phyloP scores from a whole-genome alignment of 2,888 invertebrate species.

The Mellilla xanthometata region DNA sequence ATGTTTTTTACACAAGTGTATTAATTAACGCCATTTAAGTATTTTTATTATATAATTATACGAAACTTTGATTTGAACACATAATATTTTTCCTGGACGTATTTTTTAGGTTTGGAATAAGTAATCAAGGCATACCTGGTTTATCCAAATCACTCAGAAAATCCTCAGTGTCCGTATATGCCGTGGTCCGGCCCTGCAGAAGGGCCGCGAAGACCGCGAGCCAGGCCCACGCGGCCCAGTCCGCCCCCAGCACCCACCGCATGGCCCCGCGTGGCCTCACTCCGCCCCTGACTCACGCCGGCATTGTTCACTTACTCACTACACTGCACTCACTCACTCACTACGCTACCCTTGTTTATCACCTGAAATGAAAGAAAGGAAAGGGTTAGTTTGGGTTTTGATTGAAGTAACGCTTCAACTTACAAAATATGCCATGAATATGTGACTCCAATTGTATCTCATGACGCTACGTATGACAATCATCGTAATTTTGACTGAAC shows the following conservation, averaged over 20 bases:
- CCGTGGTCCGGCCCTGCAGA: constrained; percentile 57
- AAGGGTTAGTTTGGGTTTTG: background rate
- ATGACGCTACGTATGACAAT: no score
- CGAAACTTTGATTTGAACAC: no score
- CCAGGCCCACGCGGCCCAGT: constrained; percentile 68
- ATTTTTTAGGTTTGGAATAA: no score
- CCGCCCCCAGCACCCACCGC: constrained; percentile 38
- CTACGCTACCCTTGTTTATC: constrained; percentile 28
- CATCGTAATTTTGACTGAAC: no score
- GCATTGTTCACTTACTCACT: constrained; percentile 34
- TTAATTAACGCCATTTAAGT: no score
- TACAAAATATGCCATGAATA: no score
- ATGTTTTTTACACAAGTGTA: no score
- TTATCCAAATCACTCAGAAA: constrained; percentile 84
- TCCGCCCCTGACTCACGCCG: constrained; percentile 23
- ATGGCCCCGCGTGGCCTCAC: constrained; percentile 34
- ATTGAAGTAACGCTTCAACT: background rate
- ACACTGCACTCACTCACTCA: constrained; percentile 47
- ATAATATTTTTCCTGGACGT: no score
- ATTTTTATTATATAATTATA: no score
- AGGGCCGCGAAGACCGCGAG: constrained; percentile 69
- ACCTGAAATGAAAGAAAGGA: constrained; percentile 42
- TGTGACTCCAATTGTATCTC: no score
- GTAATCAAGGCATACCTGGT: constrained; percentile 70
- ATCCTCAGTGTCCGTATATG: constrained; percentile 81